Evolutionary conservation across 2,797 vertebrate species (phyloP), one percentile per base, ranked within the genome.

Genomic region (Ambastaia sidthimunki): DNA sequence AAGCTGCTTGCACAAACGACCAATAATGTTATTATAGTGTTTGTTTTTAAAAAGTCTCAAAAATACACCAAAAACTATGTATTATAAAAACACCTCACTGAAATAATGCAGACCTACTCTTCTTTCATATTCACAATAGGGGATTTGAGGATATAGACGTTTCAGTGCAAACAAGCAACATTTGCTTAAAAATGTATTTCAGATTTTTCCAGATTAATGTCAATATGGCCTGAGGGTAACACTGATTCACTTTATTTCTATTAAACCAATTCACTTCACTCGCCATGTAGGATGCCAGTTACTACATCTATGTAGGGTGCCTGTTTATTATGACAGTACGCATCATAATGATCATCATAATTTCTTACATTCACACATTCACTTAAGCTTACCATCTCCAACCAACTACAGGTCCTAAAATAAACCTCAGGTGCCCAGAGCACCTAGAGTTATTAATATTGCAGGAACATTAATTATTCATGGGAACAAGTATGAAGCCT

Each of bases 401-500:
- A 60, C 85, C 86, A 91, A 86, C 91, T 89, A 89, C 87, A 81
- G 89, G 89, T 87, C 88, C 85, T 90, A 88, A 92, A 90, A 91
- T 91, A 92, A 93, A 90, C 86, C 86, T 85, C 73, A 76, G 65
- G 70, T 37, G 63, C 90, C 84, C 67, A 57, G 77, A 89, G 91
- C 89, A 71, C 82, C 76, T 73, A 88, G 82, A 83, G 84, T 86
- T 90, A 93, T 94, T 91, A 93, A 93, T 93, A 93, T 91, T 93
- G 89, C 91, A 93, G 83, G 78, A 44, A 71, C 87, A 93, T 94
- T 91, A 87, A 94, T 92, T 92, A 94, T 93, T 89, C 90, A 94
- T 93, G 87, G 90, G 91, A 93, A 94, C 92, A 93, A 92, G 92
- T 92, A 90, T 91, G 92, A 91, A 90, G 90, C 87, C 80, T 86